phyloP scores from a whole-genome alignment of 2,888 invertebrate species.

The Apamea monoglypha region DNA sequence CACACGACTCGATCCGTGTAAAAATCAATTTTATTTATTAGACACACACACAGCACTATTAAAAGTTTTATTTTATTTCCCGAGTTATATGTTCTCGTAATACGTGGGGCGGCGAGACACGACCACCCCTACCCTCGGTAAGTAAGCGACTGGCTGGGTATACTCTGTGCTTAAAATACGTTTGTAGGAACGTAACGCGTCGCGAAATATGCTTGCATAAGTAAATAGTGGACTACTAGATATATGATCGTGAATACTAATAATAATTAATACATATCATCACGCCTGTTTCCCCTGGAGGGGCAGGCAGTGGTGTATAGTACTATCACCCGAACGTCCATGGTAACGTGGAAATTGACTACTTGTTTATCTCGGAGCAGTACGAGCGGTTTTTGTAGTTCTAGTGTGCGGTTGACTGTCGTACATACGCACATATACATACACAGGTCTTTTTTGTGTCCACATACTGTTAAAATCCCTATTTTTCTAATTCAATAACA shows the following conservation, averaged over 20 bases:
- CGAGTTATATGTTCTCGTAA: conserved; percentile 51
- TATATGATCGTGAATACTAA: conserved; percentile 46
- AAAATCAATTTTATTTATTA: conserved; percentile 15
- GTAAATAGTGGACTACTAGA: conserved; percentile 44
- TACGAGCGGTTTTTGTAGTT: background rate
- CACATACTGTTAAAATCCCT: background rate
- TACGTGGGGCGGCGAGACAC: conserved; percentile 32
- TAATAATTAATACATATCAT: conserved; percentile 5
- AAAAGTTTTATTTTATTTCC: conserved; percentile 36
- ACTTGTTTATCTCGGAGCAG: background rate
- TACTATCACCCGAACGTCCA: background rate
- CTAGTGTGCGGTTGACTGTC: background rate
- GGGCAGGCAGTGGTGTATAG: background rate
- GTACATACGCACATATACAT: background rate
- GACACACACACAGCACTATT: conserved; percentile 47
- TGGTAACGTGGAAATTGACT: background rate
- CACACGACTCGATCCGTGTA: conserved; percentile 18
- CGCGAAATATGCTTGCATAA: conserved; percentile 58
- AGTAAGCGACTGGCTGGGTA: conserved; percentile 59
- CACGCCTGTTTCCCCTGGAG: background rate
- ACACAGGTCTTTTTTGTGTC: background rate
- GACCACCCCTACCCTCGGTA: conserved; percentile 49
- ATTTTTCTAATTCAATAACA: too few species aligned
- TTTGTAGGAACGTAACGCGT: conserved; percentile 27
- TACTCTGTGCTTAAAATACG: conserved; percentile 23